Conservation (phyloP, 2,888 invertebrate species). For the Tupiocoris notatus region DNA sequence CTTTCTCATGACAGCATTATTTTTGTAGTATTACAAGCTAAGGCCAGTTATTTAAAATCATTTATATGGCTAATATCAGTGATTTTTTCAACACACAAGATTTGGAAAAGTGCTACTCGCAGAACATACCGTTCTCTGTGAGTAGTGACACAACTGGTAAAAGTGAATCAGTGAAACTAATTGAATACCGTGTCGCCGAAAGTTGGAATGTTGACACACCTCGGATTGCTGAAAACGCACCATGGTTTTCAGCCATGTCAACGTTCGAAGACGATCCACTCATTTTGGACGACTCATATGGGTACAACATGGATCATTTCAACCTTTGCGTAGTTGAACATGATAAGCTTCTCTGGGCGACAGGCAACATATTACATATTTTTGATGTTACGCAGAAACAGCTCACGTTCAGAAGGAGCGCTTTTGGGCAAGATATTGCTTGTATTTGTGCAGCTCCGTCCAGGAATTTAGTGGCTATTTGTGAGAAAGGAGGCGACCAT, state of each 20-base stretch:
- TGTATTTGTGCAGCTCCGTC: conserved; percentile 64
- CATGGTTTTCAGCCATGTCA: not conserved
- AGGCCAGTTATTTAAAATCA: too few species aligned
- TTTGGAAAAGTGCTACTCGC: too few species aligned
- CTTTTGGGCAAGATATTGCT: conserved; percentile 80
- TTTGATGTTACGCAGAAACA: conserved; percentile 66
- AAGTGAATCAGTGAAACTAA: too few species aligned
- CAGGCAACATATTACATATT: conserved; percentile 79
- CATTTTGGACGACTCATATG: conserved; percentile 64
- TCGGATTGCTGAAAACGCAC: not conserved
- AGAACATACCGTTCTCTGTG: too few species aligned
- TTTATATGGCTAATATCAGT: too few species aligned
- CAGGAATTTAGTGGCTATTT: not conserved
- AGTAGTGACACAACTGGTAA: too few species aligned
- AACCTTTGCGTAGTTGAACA: conserved; percentile 77
- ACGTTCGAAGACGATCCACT: conserved; percentile 20
- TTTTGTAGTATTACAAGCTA: too few species aligned
- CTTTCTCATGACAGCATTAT: too few species aligned
- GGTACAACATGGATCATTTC: conserved; percentile 79
- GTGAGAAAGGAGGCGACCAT: conserved; percentile 3
- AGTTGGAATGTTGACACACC: not conserved
- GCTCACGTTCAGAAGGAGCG: conserved; percentile 69
- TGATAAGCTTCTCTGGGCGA: conserved; percentile 71
- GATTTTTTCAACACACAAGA: too few species aligned
- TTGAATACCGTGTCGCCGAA: not conserved